Evolutionary conservation across 1,140 invertebrate genomes (phyloP).

Genomic region (Bombus terrestris): DNA sequence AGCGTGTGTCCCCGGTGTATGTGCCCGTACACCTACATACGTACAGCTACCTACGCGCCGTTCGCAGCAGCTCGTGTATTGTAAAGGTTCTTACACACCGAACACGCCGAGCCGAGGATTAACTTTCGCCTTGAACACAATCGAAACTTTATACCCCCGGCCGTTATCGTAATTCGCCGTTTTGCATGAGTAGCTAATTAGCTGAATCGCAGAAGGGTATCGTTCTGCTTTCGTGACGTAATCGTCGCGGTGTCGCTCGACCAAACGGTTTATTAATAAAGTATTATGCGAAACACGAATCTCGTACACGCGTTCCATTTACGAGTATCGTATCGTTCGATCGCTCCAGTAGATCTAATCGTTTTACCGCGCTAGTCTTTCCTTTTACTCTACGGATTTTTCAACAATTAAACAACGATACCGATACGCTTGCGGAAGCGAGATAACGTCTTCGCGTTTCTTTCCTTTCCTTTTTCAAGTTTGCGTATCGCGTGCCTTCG

Average conservation of each 20-base stretch:
- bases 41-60: neutral
- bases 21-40: slow-evolving; percentile 9
- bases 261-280: slow-evolving; percentile 34
- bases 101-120: neutral
- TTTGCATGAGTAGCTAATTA: slow-evolving; percentile 49
- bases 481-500: neutral
- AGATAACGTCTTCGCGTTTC: neutral
- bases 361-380: no score
- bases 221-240: slow-evolving; percentile 38
- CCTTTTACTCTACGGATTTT: neutral
- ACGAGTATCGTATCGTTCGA: neutral
- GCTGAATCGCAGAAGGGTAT: slow-evolving; percentile 26
- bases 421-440: neutral
- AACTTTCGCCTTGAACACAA: slow-evolving; percentile 26
- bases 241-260: slow-evolving; percentile 7
- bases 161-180: slow-evolving; percentile 50
- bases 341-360: slow-evolving; percentile 5
- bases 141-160: slow-evolving; percentile 22
- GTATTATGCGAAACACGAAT: slow-evolving; percentile 33
- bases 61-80: neutral
- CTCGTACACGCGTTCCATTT: slow-evolving; percentile 27
- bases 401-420: slow-evolving; percentile 3
- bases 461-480: neutral
- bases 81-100: slow-evolving; percentile 31
- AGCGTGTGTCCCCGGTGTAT: slow-evolving; percentile 58